phyloP scores from a whole-genome alignment of 2,797 vertebrate genomes.

The Phrynocephalus vlangalii region DNA sequence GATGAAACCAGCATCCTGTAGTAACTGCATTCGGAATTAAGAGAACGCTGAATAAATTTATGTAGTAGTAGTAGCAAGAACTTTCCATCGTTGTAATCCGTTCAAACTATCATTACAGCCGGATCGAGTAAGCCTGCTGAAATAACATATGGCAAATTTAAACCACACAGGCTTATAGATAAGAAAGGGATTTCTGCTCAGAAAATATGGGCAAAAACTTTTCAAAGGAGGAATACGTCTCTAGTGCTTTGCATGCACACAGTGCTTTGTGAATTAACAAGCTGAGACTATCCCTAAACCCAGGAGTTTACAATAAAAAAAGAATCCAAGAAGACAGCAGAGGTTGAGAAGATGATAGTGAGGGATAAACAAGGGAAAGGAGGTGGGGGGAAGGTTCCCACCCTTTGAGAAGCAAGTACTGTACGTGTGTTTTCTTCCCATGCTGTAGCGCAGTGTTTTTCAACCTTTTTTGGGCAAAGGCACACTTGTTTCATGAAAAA shows the following conservation, averaged over 20 bases:
- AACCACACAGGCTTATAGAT: not conserved
- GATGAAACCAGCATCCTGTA: slow-evolving; percentile 12
- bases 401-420: too few relatives aligned
- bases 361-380: not conserved
- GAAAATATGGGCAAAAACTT: slow-evolving; percentile 10
- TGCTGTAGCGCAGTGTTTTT: not conserved
- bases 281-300: not conserved
- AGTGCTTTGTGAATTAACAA: not conserved
- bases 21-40: slow-evolving; percentile 19
- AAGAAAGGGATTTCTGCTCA: not conserved
- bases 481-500: too few relatives aligned
- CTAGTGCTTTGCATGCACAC: not conserved
- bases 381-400: too few relatives aligned
- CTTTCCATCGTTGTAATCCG: slow-evolving; percentile 18
- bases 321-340: not conserved
- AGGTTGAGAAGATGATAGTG: rapidly evolving
- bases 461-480: too few relatives aligned
- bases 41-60: slow-evolving; percentile 5
- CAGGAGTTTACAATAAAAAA: not conserved
- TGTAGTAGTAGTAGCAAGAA: slow-evolving; percentile 39
- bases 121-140: not conserved
- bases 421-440: too few relatives aligned
- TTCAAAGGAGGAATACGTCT: not conserved
- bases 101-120: not conserved
- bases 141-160: slow-evolving; percentile 23